A percentile compares a stretch with the other conserved stretches of the same genome.
These are phyloP conservation scores for Apis laboriosa DNA, from an alignment of 1,140 invertebrate species.

Conservation along the genomic window DNA sequence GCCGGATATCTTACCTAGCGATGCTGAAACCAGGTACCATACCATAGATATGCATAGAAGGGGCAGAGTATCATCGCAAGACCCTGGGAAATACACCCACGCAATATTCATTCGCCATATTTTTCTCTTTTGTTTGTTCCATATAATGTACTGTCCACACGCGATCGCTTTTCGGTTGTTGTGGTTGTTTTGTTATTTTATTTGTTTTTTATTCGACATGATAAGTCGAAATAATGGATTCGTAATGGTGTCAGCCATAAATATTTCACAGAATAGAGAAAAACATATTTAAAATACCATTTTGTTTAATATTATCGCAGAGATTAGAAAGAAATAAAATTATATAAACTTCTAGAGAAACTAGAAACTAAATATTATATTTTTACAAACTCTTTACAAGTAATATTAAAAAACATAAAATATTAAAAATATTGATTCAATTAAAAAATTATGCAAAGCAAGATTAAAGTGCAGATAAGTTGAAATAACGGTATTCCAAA, in stretches of 20 bases:
- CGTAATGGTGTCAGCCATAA: too few relatives aligned
- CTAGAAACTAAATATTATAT: too few relatives aligned
- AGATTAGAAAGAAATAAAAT: too few relatives aligned
- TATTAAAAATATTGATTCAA: too few relatives aligned
- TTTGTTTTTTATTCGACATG: background rate
- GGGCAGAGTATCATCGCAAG: conserved; percentile 21
- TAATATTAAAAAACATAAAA: too few relatives aligned
- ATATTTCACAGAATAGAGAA: background rate
- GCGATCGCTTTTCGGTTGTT: background rate
- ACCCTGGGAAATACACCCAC: conserved; percentile 42
- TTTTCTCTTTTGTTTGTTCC: conserved; percentile 2
- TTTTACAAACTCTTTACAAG: too few relatives aligned
- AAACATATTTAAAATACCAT: too few relatives aligned
- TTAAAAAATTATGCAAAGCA: too few relatives aligned
- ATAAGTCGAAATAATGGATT: background rate
- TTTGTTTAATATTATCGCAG: too few relatives aligned
- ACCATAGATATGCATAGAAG: background rate
- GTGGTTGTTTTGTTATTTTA: background rate
- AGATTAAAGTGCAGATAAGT: too few relatives aligned
- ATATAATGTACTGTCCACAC: background rate
- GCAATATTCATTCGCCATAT: background rate
- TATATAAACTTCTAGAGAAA: too few relatives aligned
- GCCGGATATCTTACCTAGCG: conserved; percentile 36
- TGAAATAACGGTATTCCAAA: too few relatives aligned
- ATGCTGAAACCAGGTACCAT: background rate